Evolutionary conservation across 2,113 vertebrate species (phyloP).

Genomic region (Pleuronectes platessa): DNA sequence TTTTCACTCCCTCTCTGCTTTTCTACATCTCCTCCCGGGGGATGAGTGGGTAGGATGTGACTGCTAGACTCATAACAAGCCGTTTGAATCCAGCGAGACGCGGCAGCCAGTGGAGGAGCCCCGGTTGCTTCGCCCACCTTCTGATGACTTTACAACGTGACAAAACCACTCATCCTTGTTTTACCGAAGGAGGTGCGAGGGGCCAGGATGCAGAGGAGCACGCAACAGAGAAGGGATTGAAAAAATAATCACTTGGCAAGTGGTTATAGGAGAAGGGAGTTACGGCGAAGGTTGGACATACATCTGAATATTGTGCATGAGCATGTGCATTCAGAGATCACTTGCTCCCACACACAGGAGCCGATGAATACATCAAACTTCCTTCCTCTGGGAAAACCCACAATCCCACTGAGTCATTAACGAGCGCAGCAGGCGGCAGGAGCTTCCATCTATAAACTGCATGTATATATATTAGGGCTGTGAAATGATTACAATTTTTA

Average conservation of each 20-base stretch:
- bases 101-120: conserved; percentile 58
- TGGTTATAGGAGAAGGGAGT: not conserved
- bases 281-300: not conserved
- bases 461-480: not conserved
- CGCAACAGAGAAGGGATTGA: not conserved
- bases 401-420: conserved; percentile 61
- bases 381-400: conserved; percentile 74
- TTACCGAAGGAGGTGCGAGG: conserved; percentile 12
- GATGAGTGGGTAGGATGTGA: conserved; percentile 67
- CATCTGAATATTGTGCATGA: not conserved
- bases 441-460: conserved; percentile 5
- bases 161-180: conserved; percentile 51
- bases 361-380: conserved; percentile 51
- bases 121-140: conserved; percentile 67
- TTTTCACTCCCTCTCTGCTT: conserved; percentile 24
- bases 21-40: conserved; percentile 33
- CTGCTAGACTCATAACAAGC: conserved; percentile 80
- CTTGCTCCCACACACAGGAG: conserved; percentile 24
- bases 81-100: conserved; percentile 71
- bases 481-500: no score
- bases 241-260: conserved; percentile 15
- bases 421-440: conserved; percentile 76
- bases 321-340: conserved; percentile 10
- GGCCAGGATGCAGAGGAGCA: conserved; percentile 23
- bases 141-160: conserved; percentile 82